A percentile compares a stretch with the other conserved stretches of the same genome.
These are phyloP conservation scores for Watsonalla cultraria DNA, from an alignment of 2,888 invertebrate genomes.

Conservation along the genomic window DNA sequence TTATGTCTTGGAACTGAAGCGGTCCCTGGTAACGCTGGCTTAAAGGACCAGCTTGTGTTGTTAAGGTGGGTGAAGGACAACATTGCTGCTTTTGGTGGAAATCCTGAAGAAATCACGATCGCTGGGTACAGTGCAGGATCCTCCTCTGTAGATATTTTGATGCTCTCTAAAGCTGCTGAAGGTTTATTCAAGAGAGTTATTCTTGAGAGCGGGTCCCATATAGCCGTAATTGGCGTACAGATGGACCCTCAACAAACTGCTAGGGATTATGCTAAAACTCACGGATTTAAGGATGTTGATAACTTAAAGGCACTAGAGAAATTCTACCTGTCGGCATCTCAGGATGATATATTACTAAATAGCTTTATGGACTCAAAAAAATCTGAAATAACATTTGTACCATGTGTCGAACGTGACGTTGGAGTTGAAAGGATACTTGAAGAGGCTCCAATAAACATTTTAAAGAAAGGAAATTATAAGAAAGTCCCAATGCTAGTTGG, in stretches of 20 bases:
- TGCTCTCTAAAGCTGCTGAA: slow-evolving; percentile 33
- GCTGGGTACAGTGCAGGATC: slow-evolving; percentile 41
- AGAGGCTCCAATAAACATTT: slow-evolving; percentile 35
- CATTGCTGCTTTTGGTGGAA: slow-evolving; percentile 44
- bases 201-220: slow-evolving; percentile 39
- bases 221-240: slow-evolving; percentile 31
- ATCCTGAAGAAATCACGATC: slow-evolving; percentile 45
- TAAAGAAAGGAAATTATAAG: slow-evolving; percentile 30
- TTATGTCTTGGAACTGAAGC: slow-evolving; percentile 38
- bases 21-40: slow-evolving; percentile 46
- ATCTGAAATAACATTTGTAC: slow-evolving; percentile 23
- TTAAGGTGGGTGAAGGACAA: slow-evolving; percentile 46
- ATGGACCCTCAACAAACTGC: slow-evolving; percentile 37
- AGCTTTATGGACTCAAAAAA: slow-evolving; percentile 21
- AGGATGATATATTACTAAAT: slow-evolving; percentile 26
- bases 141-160: slow-evolving; percentile 35
- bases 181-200: slow-evolving; percentile 43
- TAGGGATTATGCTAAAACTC: slow-evolving; percentile 24
- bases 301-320: slow-evolving; percentile 40
- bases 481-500: slow-evolving; percentile 45
- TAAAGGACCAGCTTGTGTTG: slow-evolving; percentile 46
- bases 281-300: slow-evolving; percentile 31
- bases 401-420: slow-evolving; percentile 32
- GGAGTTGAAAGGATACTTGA: slow-evolving; percentile 30
- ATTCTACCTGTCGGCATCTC: slow-evolving; percentile 35